A percentile compares a stretch with the other conserved stretches of the same genome.
Evolutionary conservation across 2,888 invertebrate genomes (phyloP).

Genomic region (Ornithoptera priamus): DNA sequence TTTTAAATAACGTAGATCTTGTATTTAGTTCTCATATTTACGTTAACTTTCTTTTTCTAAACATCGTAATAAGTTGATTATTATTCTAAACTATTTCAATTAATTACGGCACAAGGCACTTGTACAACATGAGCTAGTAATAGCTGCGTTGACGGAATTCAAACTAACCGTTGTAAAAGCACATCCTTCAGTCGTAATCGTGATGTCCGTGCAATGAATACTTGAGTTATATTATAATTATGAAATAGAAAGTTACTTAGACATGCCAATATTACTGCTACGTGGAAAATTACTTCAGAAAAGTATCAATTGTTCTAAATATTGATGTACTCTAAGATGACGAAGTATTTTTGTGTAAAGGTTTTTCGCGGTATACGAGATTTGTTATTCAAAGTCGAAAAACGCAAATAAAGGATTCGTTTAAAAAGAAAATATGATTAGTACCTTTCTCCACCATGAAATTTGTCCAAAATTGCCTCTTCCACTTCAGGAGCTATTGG

Average conservation of each 20-base stretch:
- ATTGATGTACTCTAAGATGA: not conserved
- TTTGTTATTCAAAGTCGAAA: not conserved
- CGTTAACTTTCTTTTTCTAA: slow-evolving; percentile 5
- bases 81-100: slow-evolving; percentile 12
- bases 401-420: not conserved
- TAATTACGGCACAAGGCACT: slow-evolving; percentile 21
- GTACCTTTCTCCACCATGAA: slow-evolving; percentile 89
- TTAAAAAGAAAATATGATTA: not conserved
- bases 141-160: slow-evolving; percentile 49
- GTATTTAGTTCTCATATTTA: not conserved
- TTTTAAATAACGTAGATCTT: too few relatives aligned
- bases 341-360: not conserved
- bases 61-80: not conserved
- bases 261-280: not conserved
- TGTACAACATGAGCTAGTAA: slow-evolving; percentile 33
- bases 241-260: slow-evolving; percentile 58
- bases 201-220: slow-evolving; percentile 54
- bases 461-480: slow-evolving; percentile 60
- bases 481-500: slow-evolving; percentile 59
- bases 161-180: slow-evolving; percentile 39
- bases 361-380: not conserved
- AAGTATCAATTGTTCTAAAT: slow-evolving; percentile 6
- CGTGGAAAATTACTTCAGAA: slow-evolving; percentile 23
- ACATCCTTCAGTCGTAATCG: slow-evolving; percentile 50
- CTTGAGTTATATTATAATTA: slow-evolving; percentile 34